These are phyloP conservation scores for Agrotis puta DNA, from an alignment of 2,888 invertebrate genomes.

Conservation along the genomic window DNA sequence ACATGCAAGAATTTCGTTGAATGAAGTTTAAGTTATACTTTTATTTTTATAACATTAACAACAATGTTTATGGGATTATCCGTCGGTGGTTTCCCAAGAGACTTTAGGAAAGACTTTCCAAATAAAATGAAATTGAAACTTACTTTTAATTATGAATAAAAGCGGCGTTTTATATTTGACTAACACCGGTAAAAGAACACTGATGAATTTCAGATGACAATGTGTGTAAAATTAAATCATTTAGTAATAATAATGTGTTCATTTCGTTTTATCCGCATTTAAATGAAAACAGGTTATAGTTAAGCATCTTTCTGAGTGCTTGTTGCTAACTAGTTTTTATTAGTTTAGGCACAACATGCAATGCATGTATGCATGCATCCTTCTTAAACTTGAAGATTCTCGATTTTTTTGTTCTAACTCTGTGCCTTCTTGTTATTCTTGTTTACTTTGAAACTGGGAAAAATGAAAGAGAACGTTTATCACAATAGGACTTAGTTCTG, in stretches of 20 bases:
- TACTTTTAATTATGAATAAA: background rate
- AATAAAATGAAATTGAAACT: background rate
- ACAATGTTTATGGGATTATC: background rate
- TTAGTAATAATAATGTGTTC: background rate
- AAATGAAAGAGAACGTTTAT: background rate
- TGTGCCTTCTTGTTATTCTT: background rate
- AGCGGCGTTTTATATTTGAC: too few species aligned
- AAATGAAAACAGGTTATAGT: too few species aligned
- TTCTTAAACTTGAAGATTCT: too few species aligned
- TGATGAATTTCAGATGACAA: too few species aligned
- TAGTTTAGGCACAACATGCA: too few species aligned
- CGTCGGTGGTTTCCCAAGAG: background rate
- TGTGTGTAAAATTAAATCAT: too few species aligned
- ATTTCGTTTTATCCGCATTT: too few species aligned
- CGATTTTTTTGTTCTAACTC: background rate
- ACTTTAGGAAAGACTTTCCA: background rate
- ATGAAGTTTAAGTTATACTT: background rate
- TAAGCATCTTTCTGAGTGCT: too few species aligned
- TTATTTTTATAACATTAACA: slow-evolving; percentile 11
- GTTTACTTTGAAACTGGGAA: background rate
- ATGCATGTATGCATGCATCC: too few species aligned
- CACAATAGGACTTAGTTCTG: background rate
- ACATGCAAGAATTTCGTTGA: slow-evolving; percentile 10
- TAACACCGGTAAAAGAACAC: too few species aligned
- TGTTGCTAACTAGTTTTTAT: too few species aligned